Base-by-base conservation (phyloP, 35 echinoderm and acorn worm species). In the Strongylocentrotus purpuratus region DNA sequence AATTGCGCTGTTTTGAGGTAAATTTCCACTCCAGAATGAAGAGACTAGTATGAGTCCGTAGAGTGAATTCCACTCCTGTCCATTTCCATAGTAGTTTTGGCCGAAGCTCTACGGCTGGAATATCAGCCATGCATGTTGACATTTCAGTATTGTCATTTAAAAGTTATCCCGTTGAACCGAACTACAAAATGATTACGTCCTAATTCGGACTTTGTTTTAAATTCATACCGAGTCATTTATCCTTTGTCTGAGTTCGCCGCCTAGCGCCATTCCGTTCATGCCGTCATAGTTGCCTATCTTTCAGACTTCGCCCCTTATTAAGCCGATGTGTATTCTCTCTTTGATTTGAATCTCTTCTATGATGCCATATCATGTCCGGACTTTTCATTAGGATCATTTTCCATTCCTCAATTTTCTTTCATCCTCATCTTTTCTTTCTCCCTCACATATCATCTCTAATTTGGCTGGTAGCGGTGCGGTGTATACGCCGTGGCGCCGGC, bases 361-460 rank as follows among this genome's bases (percentile, higher is more conserved):
- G 87, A 45, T 89, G 87, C 18, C 32, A 28, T 89, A 46, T 33
- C 33, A 45, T 89, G 87, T 89, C 12, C 87, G 87, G 32, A 89
- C 87, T 89, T 89, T 89, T 22, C 32, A 89, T 89, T 89, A 89
- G 45, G 33, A 20, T 89, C 45, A 33, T 46, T 46, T 89, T 89
- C 18, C 87, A 45, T 25, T 46, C 20, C 25, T n/a, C 20, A 78
- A 25, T 45, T 89, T 46, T 46, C 87, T 89, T 89, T 89, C 87
- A 45, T 46, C 32, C 33, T 22, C n/a, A 31, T 86, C 85, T 33
- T 89, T 31, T 45, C 45, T 45, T 89, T 46, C 65, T 78, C 65
- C 28, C 65, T 78, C 18, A 17, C 17, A 78, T 78, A 28, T 78
- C 87, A 89, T 33, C 32, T 89, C 87, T 89, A 35, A 45, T 89